Percentiles rank a stretch among this genome's conserved stretches.
These are phyloP conservation scores for Mystacornis crossleyi DNA, from an alignment of 2,113 vertebrate species.

Conservation along the genomic window DNA sequence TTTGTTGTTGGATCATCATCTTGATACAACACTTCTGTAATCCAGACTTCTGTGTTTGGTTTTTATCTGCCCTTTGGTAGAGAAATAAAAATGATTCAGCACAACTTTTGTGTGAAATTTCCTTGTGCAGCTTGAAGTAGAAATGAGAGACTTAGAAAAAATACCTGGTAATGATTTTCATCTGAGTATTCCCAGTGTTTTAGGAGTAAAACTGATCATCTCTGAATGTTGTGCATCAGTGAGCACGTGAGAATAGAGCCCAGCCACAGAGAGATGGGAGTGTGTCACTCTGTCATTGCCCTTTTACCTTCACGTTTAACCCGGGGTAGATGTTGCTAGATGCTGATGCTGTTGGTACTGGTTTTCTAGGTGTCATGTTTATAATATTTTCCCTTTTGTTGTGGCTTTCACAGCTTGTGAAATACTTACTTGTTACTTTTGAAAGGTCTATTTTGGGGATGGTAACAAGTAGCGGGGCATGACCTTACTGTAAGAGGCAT, in stretches of 20 bases:
- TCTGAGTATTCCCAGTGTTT: not conserved
- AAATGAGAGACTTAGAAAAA: not conserved
- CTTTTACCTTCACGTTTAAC: not conserved
- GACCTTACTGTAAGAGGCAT: not conserved
- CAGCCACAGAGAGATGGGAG: not conserved
- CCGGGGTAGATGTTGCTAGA: not conserved
- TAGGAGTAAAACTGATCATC: not conserved
- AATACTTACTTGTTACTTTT: not conserved
- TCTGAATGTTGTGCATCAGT: accelerated
- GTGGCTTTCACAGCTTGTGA: not conserved
- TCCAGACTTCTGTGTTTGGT: not conserved
- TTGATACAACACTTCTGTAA: not conserved
- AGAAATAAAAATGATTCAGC: not conserved
- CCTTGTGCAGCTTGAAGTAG: not conserved
- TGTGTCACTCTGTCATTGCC: not conserved
- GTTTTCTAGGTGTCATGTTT: not conserved
- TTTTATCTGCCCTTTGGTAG: not conserved
- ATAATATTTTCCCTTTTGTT: not conserved
- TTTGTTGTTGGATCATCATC: not conserved
- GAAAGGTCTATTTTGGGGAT: not conserved
- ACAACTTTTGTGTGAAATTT: not conserved
- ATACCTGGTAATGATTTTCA: not conserved
- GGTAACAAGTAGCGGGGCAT: not conserved
- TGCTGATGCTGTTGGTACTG: not conserved
- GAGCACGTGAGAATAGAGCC: not conserved